Evolutionary conservation across 1,140 invertebrate genomes (phyloP).

Genomic region (Neocloeon triangulifer): DNA sequence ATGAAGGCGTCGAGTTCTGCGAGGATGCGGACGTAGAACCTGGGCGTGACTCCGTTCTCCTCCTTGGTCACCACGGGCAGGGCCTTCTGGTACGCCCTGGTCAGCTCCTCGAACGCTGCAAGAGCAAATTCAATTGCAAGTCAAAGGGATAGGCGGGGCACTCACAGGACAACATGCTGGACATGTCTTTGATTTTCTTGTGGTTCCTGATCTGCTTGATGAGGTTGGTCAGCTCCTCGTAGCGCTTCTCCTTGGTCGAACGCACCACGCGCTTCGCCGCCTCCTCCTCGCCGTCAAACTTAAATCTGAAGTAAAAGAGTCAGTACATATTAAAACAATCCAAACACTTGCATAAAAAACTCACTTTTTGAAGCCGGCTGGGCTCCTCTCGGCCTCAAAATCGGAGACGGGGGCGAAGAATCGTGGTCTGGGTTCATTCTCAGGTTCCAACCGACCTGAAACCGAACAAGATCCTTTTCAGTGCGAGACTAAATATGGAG

Average conservation of each 20-base stretch:
- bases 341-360: too few species aligned
- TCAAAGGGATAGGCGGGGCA: slow-evolving; percentile 8
- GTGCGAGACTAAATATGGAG: too few species aligned
- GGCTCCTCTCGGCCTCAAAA: too few species aligned
- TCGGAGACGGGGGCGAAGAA: too few species aligned
- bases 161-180: slow-evolving; percentile 70
- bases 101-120: slow-evolving; percentile 89
- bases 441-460: too few species aligned
- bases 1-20: slow-evolving; percentile 93
- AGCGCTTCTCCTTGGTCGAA: slow-evolving; percentile 94
- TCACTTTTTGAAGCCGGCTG: too few species aligned
- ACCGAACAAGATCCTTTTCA: too few species aligned
- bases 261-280: slow-evolving; percentile 89
- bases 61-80: slow-evolving; percentile 80
- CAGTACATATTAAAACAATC: too few species aligned
- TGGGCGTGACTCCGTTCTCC: slow-evolving; percentile 70
- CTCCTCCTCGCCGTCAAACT: slow-evolving; percentile 94
- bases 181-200: slow-evolving; percentile 97
- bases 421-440: too few species aligned
- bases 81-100: slow-evolving; percentile 74
- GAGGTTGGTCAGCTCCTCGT: slow-evolving; percentile 79
- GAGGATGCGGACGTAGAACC: slow-evolving; percentile 74
- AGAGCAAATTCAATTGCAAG: too few species aligned
- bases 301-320: too few species aligned
- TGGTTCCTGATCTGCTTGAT: slow-evolving; percentile 87